phyloP scores from a whole-genome alignment of 2,797 vertebrate genomes.

The Psittacula echo region DNA sequence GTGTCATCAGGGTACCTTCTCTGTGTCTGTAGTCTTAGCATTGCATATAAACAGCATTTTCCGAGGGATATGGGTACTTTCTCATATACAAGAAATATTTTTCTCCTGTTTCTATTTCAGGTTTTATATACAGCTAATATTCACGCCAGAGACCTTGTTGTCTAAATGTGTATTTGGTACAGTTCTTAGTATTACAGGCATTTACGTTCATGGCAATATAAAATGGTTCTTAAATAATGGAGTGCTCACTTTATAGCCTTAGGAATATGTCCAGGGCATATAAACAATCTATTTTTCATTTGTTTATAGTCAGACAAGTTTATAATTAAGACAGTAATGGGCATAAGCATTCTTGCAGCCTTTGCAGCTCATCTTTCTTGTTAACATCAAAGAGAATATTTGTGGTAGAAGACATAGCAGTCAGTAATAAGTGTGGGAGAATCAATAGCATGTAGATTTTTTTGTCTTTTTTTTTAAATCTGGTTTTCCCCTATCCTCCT shows the following conservation, averaged over 20 bases:
- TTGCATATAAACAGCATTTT: background rate
- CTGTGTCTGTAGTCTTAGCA: background rate
- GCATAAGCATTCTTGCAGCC: background rate
- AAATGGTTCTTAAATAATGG: background rate
- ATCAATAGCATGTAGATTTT: background rate
- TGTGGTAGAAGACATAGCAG: conserved; percentile 1
- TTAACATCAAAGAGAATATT: conserved; percentile 44
- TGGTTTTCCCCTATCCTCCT: background rate
- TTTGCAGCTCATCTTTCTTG: conserved; percentile 19
- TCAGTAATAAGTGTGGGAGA: background rate
- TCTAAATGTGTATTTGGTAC: background rate
- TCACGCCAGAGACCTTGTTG: background rate
- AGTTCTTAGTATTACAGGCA: background rate
- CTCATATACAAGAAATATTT: background rate
- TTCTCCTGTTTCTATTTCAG: background rate
- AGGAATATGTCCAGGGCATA: background rate
- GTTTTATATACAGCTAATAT: background rate
- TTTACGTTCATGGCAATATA: background rate
- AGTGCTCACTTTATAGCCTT: background rate
- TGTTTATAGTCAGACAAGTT: conserved; percentile 12
- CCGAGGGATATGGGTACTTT: background rate
- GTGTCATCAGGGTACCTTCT: background rate
- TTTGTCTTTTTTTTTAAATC: background rate
- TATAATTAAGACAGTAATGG: conserved; percentile 8
- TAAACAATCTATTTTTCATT: conserved; percentile 24